Evolutionary conservation across 2,888 invertebrate genomes (phyloP), one percentile per base, ranked within the genome.

Genomic region (Diabrotica balteata): DNA sequence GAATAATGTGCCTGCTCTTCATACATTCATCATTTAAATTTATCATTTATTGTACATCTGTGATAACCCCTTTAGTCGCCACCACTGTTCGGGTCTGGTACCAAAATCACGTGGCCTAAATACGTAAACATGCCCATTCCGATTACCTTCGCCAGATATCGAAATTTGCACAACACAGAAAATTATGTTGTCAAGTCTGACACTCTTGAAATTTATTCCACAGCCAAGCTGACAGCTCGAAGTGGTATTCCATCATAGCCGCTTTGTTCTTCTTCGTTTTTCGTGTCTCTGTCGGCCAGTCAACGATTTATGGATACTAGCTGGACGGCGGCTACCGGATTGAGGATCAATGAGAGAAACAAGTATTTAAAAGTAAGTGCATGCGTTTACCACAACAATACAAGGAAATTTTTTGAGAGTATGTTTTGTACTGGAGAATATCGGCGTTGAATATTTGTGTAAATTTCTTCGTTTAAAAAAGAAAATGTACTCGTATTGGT

Each of bases 111-210:
- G 64, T 58, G 64, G 51, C 58, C 46, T 43, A 58, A 64, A 58
- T 51, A 51, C 58, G 52, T 64, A 63, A 63, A 63, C 63, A 63
- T 58, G 58, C 64, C 58, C 64, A 49, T 64, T 64, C 49, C 59
- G 47, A 58, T 32, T 57, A 43, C 45, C 46, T 49, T 55, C 51
- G 58, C 42, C 9, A 64, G 64, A 64, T 64, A 64, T 64, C 64
- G 64, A 53, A 58, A 52, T 55, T 59, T 32, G 32, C 32, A 46
- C 52, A 64, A 45, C 49, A 63, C 63, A 63, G 63, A 58, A 63
- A 67, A 67, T 67, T 67, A 67, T 67, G 67, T 63, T 67, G 67
- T 67, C 67, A 67, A 67, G 63, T 54, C 54, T 49, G 62, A 67
- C 67, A 63, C 59, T 54, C 45, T n/a, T 59, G 50, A 50, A 63